Conservation (phyloP, 2,113 vertebrate species). For the Typhlomys cinereus region DNA sequence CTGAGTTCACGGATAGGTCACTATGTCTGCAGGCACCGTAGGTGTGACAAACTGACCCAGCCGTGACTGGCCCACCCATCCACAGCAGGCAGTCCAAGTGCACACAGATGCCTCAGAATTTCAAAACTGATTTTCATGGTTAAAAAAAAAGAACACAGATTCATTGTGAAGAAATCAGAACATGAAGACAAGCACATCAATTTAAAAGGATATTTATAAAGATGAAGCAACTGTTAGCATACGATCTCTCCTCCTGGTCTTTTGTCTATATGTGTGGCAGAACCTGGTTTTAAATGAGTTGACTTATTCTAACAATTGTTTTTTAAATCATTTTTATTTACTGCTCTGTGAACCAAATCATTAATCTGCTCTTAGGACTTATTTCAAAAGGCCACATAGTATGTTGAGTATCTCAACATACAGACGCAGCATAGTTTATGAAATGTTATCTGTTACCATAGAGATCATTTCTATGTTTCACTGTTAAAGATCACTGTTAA, state of each 20-base stretch:
- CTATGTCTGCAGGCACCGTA: background rate
- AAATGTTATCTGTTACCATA: background rate
- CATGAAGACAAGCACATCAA: background rate
- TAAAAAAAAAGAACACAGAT: background rate
- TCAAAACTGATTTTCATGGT: conserved; percentile 10
- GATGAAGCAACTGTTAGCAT: background rate
- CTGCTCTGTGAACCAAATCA: background rate
- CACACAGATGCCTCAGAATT: background rate
- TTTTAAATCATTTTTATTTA: background rate
- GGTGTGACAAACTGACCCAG: too few species aligned
- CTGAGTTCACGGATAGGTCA: background rate
- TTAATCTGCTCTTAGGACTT: background rate
- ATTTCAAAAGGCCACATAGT: background rate
- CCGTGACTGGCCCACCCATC: background rate
- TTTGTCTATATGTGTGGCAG: background rate
- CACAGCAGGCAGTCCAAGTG: background rate
- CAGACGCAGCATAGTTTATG: background rate
- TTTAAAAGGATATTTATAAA: background rate
- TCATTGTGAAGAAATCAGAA: conserved; percentile 17
- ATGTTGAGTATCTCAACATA: background rate
- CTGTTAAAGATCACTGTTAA: background rate
- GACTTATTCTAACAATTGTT: background rate
- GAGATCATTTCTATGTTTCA: background rate
- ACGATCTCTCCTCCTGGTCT: background rate
- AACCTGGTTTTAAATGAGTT: conserved; percentile 1